Percentiles rank a stretch among this genome's conserved stretches.
phyloP scores from a whole-genome alignment of 1,140 invertebrate species.

The Pseudomyrmex pallidus region DNA sequence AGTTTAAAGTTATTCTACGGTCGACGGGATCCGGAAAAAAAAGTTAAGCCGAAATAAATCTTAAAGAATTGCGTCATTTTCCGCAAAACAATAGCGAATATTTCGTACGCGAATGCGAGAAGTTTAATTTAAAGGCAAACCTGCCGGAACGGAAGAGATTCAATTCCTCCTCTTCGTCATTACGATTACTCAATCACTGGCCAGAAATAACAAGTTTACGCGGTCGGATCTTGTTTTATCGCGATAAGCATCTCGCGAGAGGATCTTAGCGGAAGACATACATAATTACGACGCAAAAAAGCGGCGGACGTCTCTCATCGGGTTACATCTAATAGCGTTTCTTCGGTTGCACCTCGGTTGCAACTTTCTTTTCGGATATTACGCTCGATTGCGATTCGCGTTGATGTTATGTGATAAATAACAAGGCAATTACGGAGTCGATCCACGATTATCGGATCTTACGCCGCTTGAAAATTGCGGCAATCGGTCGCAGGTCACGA shows the following conservation, averaged over 20 bases:
- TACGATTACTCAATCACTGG: not conserved
- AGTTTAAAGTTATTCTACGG: no score
- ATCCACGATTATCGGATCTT: not conserved
- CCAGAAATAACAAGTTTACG: not conserved
- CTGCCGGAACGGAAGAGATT: not conserved
- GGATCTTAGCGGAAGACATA: not conserved
- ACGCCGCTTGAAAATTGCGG: not conserved
- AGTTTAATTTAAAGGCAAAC: no score
- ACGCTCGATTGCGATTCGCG: slow-evolving; percentile 6
- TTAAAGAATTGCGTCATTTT: no score
- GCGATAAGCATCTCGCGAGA: not conserved
- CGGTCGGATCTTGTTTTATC: not conserved
- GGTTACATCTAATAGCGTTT: not conserved
- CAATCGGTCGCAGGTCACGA: slow-evolving; percentile 6
- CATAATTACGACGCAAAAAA: not conserved
- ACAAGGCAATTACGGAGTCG: slow-evolving; percentile 9
- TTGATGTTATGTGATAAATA: not conserved
- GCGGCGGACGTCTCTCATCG: not conserved
- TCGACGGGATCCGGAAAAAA: no score
- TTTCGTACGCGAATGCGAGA: not conserved
- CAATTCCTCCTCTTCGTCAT: not conserved
- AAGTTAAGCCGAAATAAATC: no score
- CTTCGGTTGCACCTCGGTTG: not conserved
- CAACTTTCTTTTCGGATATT: slow-evolving; percentile 48
- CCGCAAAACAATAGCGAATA: no score